These are phyloP conservation scores for Scomber colias DNA, from an alignment of 2,113 vertebrate species.

Conservation along the genomic window DNA sequence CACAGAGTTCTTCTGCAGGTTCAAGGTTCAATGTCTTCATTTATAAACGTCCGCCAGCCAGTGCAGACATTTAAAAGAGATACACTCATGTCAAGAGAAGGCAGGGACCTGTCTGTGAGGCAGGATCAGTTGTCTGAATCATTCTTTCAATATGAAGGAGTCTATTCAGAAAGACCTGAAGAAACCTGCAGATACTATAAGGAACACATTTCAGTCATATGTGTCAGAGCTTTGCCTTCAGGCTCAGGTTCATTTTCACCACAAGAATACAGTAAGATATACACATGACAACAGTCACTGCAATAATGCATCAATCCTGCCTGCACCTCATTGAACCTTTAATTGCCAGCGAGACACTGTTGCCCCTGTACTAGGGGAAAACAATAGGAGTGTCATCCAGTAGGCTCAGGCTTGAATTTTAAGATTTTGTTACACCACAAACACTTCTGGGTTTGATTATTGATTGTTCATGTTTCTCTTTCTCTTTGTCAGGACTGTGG, in stretches of 20 bases:
- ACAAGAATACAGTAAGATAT: not conserved
- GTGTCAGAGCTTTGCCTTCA: not conserved
- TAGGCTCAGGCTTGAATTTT: not conserved
- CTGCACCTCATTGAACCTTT: not conserved
- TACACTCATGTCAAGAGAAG: not conserved
- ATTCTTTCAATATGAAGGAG: not conserved
- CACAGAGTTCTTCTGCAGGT: slow-evolving; percentile 6
- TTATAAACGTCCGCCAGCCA: slow-evolving; percentile 2
- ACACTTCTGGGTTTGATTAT: not conserved
- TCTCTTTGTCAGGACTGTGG: slow-evolving; percentile 89
- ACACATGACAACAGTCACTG: not conserved
- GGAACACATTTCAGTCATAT: not conserved
- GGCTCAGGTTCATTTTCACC: not conserved
- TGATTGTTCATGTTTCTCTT: slow-evolving; percentile 6
- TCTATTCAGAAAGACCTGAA: not conserved
- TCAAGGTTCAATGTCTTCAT: slow-evolving; percentile 17
- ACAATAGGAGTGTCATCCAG: not conserved
- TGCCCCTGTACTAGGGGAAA: too few relatives aligned
- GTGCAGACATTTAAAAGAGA: too few relatives aligned
- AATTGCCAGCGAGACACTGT: too few relatives aligned
- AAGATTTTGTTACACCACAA: not conserved
- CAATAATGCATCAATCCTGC: not conserved
- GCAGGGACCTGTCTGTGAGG: too few relatives aligned
- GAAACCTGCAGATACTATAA: not conserved
- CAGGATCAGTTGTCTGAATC: too few relatives aligned